phyloP scores from a whole-genome alignment of 2,113 vertebrate species.

The Anguilla japonica region DNA sequence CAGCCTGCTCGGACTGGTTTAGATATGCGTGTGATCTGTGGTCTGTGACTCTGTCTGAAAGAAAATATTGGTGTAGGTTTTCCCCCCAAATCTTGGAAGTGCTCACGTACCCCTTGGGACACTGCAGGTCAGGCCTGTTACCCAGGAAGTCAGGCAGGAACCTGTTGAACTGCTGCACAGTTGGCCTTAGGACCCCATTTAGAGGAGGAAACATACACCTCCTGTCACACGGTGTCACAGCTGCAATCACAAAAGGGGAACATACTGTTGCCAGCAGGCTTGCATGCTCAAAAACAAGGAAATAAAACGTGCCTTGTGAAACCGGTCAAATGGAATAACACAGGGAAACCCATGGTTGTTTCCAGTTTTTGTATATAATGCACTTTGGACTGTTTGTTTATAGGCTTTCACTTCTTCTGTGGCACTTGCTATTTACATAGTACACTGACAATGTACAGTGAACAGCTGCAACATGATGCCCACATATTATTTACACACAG shows the following conservation, averaged over 20 bases:
- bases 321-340: neutral
- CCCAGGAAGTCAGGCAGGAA: slow-evolving; percentile 80
- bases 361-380: neutral
- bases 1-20: neutral
- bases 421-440: neutral
- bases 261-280: neutral
- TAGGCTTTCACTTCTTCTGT: neutral
- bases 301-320: neutral
- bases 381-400: neutral
- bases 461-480: neutral
- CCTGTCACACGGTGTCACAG: rapidly evolving
- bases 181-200: slow-evolving; percentile 66
- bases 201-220: slow-evolving; percentile 50
- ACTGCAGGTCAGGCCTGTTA: slow-evolving; percentile 75
- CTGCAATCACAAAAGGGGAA: slow-evolving; percentile 38
- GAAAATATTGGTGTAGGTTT: neutral
- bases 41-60: neutral
- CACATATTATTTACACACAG: neutral
- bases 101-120: slow-evolving; percentile 76
- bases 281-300: neutral
- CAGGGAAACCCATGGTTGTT: neutral
- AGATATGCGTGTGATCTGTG: neutral
- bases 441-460: too few relatives aligned
- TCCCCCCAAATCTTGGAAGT: neutral
- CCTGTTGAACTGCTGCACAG: slow-evolving; percentile 62